phyloP scores from a whole-genome alignment of 2,113 vertebrate species.

The Podarcis cretensis region DNA sequence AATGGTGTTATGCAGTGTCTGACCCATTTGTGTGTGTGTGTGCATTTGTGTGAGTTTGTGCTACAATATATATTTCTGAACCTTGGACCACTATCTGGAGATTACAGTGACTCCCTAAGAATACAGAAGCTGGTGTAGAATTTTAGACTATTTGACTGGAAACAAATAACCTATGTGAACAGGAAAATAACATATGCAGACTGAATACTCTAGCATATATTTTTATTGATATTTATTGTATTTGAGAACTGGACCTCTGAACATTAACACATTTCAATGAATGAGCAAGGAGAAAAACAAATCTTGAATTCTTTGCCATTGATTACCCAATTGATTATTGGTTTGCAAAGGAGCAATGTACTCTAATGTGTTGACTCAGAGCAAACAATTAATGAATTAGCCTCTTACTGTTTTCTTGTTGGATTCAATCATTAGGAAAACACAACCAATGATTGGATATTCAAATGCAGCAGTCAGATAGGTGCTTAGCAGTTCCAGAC shows the following conservation, averaged over 20 bases:
- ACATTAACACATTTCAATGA: constrained; percentile 69
- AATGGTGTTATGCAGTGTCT: neutral
- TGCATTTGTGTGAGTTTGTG: neutral
- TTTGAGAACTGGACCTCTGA: constrained; percentile 67
- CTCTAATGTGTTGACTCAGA: neutral
- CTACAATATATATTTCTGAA: neutral
- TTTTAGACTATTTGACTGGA: neutral
- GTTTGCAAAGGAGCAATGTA: constrained; percentile 61
- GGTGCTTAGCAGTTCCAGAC: constrained; percentile 3
- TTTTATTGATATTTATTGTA: constrained; percentile 75
- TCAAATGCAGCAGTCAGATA: constrained; percentile 19
- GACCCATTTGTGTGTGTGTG: neutral
- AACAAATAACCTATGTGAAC: neutral
- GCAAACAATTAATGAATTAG: constrained; percentile 8
- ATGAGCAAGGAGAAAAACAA: constrained; percentile 58
- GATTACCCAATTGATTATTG: constrained; percentile 70
- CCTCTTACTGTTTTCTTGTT: neutral
- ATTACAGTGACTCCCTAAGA: neutral
- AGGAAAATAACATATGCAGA: neutral
- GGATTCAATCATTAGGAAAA: constrained; percentile 31
- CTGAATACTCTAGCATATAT: neutral
- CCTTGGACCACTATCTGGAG: too few species aligned
- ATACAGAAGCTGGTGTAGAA: neutral
- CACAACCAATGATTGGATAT: neutral
- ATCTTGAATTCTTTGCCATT: constrained; percentile 72